phyloP scores from a whole-genome alignment of 1,140 invertebrate species.

The Mizuhopecten yessoensis region DNA sequence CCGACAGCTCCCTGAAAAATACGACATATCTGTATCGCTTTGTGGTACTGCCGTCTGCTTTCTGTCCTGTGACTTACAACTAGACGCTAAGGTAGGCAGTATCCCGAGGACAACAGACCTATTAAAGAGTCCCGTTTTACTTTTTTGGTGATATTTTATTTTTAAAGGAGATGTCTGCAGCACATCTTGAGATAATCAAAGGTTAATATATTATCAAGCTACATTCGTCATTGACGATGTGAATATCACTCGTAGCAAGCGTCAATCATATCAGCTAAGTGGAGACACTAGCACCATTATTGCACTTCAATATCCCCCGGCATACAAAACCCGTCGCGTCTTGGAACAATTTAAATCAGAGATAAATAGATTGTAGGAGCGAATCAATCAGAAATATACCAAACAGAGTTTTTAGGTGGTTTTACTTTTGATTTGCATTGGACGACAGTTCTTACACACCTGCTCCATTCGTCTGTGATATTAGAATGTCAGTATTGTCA shows the following conservation, averaged over 20 bases:
- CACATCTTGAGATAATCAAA: not conserved
- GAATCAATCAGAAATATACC: too few relatives aligned
- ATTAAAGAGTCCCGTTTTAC: too few relatives aligned
- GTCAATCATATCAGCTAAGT: not conserved
- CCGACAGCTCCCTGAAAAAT: too few relatives aligned
- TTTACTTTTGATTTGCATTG: not conserved
- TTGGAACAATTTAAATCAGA: too few relatives aligned
- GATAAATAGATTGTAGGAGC: too few relatives aligned
- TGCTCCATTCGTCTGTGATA: not conserved
- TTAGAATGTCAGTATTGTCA: not conserved
- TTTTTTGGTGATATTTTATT: conserved; percentile 4
- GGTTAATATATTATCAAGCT: not conserved
- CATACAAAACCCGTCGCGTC: not conserved
- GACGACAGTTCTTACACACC: too few relatives aligned
- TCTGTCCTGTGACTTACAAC: too few relatives aligned
- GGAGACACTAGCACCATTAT: not conserved
- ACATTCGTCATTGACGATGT: not conserved
- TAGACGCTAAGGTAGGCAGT: too few relatives aligned
- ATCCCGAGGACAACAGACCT: not conserved
- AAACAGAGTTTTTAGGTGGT: too few relatives aligned
- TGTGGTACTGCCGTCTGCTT: too few relatives aligned
- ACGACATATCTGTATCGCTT: too few relatives aligned
- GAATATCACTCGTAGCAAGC: not conserved
- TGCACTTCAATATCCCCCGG: not conserved
- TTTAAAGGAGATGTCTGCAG: not conserved